A percentile compares a stretch with the other conserved stretches of the same genome.
Conservation (phyloP, 2,797 vertebrate species). For the Muscicapa striata region DNA sequence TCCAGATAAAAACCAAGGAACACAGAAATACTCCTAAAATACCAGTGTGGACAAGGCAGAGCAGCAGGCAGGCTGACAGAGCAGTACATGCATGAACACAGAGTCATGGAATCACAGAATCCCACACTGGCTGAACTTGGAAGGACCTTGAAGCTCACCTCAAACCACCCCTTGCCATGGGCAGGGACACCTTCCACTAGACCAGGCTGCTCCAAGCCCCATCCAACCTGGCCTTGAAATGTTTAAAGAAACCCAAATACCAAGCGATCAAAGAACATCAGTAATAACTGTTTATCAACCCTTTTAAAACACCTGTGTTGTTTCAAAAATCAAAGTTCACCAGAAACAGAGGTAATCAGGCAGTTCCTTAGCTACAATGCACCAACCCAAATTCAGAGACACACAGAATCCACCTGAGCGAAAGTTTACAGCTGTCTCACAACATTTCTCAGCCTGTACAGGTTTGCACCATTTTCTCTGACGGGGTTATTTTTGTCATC, state of each 20-base stretch:
- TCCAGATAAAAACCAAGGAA: not conserved
- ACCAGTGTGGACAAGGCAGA: not conserved
- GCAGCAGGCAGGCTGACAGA: not conserved
- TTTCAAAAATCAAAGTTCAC: constrained; percentile 1
- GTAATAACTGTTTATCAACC: not conserved
- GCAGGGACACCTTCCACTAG: not conserved
- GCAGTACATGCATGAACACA: rapidly evolving
- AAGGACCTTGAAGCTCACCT: not conserved
- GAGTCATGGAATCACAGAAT: not conserved
- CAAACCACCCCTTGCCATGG: not conserved
- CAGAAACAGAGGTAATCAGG: not conserved
- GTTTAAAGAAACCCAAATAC: not conserved
- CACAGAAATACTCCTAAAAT: not conserved
- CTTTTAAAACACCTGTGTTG: not conserved
- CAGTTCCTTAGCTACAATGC: rapidly evolving
- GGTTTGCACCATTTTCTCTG: not conserved
- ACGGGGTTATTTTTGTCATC: not conserved
- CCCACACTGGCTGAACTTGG: not conserved
- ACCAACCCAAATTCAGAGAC: not conserved
- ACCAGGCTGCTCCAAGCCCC: not conserved
- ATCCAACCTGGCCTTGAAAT: not conserved
- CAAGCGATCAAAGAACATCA: not conserved
- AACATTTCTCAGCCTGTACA: not conserved
- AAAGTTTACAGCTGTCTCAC: not conserved
- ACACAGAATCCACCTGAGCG: not conserved